Conservation (phyloP, 1,140 invertebrate genomes). For the Muscidifurax raptorellus region DNA sequence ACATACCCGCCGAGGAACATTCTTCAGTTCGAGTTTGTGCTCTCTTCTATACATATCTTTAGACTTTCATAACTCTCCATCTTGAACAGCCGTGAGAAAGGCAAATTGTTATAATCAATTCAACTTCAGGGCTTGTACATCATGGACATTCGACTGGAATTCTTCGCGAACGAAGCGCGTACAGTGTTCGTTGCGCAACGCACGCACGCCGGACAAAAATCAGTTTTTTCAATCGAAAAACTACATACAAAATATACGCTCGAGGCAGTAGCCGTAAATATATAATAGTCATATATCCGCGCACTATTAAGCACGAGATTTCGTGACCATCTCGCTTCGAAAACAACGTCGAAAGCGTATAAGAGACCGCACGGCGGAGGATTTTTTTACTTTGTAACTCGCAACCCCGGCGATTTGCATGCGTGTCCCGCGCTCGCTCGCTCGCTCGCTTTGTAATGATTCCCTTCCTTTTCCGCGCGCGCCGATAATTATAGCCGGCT, state of each 20-base stretch:
- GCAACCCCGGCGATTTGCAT: conserved; percentile 36
- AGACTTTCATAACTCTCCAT: too few relatives aligned
- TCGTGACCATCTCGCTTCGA: neutral
- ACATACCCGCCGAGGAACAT: too few relatives aligned
- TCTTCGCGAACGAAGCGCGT: neutral
- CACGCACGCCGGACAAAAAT: neutral
- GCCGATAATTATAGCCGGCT: conserved; percentile 29
- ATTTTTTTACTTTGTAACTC: neutral
- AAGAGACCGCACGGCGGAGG: neutral
- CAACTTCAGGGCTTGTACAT: neutral
- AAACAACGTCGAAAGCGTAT: neutral
- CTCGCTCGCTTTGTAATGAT: conserved; percentile 40
- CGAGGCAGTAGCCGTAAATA: neutral
- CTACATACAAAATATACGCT: neutral
- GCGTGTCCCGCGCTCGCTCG: neutral
- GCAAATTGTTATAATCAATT: neutral
- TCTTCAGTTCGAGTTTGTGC: too few relatives aligned
- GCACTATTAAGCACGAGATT: neutral
- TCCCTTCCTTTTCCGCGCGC: conserved; percentile 1
- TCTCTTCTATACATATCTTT: too few relatives aligned
- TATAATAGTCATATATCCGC: neutral
- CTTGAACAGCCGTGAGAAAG: neutral
- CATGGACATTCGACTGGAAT: neutral
- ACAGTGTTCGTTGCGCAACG: neutral
- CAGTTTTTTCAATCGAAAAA: neutral